A percentile compares a stretch with the other conserved stretches of the same genome.
phyloP scores from a whole-genome alignment of 1,140 invertebrate species.

The Ceratitis capitata region DNA sequence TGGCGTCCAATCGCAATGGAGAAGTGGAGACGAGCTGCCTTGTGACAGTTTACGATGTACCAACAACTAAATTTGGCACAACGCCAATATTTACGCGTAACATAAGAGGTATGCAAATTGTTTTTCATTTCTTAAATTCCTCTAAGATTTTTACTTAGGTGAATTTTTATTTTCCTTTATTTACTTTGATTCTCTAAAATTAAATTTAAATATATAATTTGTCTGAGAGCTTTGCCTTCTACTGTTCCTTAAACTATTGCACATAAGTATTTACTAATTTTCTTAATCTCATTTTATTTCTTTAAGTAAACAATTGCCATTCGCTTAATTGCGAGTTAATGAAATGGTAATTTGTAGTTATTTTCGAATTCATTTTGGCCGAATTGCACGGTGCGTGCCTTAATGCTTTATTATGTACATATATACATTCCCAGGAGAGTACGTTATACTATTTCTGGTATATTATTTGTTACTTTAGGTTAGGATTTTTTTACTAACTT shows the following conservation, averaged over 20 bases:
- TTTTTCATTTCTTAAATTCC: constrained; percentile 28
- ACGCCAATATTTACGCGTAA: constrained; percentile 65
- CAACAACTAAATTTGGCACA: constrained; percentile 62
- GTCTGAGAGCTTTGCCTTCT: background rate
- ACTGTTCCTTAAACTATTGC: background rate
- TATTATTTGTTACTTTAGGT: too few relatives aligned
- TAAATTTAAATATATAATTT: background rate
- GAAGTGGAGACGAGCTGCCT: constrained; percentile 64
- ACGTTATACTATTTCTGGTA: too few relatives aligned
- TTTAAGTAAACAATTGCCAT: background rate
- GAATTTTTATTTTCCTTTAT: too few relatives aligned
- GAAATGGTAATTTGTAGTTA: too few relatives aligned
- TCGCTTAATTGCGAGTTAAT: background rate
- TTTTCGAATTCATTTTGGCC: background rate
- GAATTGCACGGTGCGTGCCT: background rate
- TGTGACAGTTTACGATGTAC: constrained; percentile 63
- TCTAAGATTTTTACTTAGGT: background rate
- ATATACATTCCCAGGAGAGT: too few relatives aligned
- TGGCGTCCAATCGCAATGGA: constrained; percentile 63
- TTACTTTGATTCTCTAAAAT: constrained; percentile 15
- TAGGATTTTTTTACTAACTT: too few relatives aligned
- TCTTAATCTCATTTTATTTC: background rate
- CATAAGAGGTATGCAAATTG: constrained; percentile 62
- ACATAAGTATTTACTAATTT: background rate
- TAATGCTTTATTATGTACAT: background rate